These are phyloP conservation scores for Chaenodraco wilsoni DNA, from an alignment of 2,797 vertebrate genomes.

Conservation along the genomic window DNA sequence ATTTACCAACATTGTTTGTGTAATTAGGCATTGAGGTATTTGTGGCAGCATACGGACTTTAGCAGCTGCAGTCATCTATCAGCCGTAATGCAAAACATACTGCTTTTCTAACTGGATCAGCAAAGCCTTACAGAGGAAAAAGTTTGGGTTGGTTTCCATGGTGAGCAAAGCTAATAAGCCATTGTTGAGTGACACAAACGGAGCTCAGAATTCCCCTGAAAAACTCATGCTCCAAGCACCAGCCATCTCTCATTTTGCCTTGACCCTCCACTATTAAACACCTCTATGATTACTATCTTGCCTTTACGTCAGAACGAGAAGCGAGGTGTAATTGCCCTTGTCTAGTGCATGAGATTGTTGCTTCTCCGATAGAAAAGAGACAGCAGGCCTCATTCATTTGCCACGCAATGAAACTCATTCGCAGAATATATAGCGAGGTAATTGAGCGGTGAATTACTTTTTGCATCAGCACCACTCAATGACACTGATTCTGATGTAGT, in stretches of 20 bases:
- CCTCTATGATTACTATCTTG: conserved; percentile 51
- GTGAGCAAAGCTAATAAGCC: conserved; percentile 58
- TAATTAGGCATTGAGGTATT: conserved; percentile 46
- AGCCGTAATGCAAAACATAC: conserved; percentile 8
- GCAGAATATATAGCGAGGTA: conserved; percentile 65
- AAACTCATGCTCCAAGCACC: conserved; percentile 10
- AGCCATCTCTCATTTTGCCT: conserved; percentile 40
- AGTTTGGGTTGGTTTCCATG: conserved; percentile 68
- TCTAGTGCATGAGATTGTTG: conserved; percentile 57
- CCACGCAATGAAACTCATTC: conserved; percentile 66
- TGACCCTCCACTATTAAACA: conserved; percentile 49
- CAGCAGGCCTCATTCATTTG: conserved; percentile 69
- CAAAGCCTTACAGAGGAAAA: conserved; percentile 15
- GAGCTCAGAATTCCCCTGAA: conserved; percentile 36
- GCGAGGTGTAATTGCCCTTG: conserved; percentile 66
- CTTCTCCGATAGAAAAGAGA: conserved; percentile 53
- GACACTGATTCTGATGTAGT: conserved; percentile 72
- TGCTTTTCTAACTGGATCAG: conserved; percentile 24
- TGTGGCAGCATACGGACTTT: conserved; percentile 46
- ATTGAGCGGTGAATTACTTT: conserved; percentile 81
- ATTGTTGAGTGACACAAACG: conserved; percentile 45
- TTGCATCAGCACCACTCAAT: conserved; percentile 69
- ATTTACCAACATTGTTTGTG: conserved; percentile 33
- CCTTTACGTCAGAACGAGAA: conserved; percentile 42
- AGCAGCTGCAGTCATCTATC: conserved; percentile 48